These are phyloP conservation scores for Urocyon cinereoargenteus DNA, from an alignment of 2,797 vertebrate species.

Conservation along the genomic window DNA sequence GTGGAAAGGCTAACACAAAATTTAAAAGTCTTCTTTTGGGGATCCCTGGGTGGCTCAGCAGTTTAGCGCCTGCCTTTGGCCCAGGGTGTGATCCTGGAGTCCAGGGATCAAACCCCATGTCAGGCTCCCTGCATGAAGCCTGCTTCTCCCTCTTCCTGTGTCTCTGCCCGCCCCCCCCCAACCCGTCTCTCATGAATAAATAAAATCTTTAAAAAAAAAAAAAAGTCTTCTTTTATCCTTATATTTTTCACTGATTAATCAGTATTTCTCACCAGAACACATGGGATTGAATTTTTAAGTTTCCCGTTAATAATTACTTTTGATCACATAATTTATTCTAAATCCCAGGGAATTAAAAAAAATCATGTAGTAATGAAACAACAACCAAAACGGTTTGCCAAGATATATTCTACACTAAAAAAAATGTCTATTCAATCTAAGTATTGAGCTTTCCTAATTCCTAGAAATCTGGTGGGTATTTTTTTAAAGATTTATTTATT, in stretches of 20 bases:
- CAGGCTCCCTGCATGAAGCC: too few relatives aligned
- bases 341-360: neutral
- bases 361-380: neutral
- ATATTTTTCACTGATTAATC: neutral
- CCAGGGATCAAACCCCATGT: too few relatives aligned
- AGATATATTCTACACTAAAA: neutral
- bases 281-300: conserved; percentile 5
- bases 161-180: too few relatives aligned
- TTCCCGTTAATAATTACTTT: conserved; percentile 42
- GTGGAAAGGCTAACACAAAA: conserved; percentile 1
- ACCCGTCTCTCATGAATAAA: too few relatives aligned
- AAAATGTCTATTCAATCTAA: neutral
- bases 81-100: too few relatives aligned
- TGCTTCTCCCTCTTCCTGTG: too few relatives aligned
- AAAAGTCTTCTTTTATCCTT: neutral
- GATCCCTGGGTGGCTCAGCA: too few relatives aligned
- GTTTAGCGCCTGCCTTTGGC: too few relatives aligned
- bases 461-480: neutral
- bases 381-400: neutral
- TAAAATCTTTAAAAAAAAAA: too few relatives aligned
- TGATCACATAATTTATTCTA: neutral
- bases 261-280: conserved; percentile 32
- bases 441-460: neutral
- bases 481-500: too few relatives aligned
- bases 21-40: neutral